Evolutionary conservation across 1,140 invertebrate genomes (phyloP).

Genomic region (Pararge aegeria): DNA sequence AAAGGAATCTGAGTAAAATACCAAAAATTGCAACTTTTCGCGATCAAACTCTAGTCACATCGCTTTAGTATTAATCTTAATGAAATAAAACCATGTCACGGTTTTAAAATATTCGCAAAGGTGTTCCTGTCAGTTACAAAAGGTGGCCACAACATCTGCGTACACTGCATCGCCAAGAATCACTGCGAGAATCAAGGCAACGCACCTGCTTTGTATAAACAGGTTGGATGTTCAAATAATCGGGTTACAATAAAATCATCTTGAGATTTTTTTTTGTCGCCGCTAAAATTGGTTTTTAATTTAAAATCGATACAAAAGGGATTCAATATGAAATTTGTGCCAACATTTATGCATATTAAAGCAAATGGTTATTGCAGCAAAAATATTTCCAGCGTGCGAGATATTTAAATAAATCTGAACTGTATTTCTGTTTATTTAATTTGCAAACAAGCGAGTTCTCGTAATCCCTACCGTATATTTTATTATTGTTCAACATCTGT

Average conservation of each 20-base stretch:
- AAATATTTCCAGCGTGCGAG: no score
- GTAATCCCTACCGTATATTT: not conserved
- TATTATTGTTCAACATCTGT: slow-evolving; percentile 1
- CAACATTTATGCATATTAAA: no score
- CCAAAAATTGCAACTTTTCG: no score
- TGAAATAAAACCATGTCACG: not conserved
- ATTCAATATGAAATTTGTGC: no score
- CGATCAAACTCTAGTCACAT: no score
- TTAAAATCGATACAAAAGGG: no score
- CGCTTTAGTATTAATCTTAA: no score
- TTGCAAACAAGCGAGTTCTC: not conserved
- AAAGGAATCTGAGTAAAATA: not conserved
- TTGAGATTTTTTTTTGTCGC: not conserved
- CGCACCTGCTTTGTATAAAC: slow-evolving; percentile 45
- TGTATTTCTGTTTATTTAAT: not conserved
- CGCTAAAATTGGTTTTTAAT: no score
- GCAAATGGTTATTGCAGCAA: no score
- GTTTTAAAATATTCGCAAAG: slow-evolving; percentile 48
- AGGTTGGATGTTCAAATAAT: slow-evolving; percentile 7
- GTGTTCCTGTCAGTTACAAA: slow-evolving; percentile 41
- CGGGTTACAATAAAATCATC: not conserved
- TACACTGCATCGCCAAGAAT: slow-evolving; percentile 38
- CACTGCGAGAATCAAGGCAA: slow-evolving; percentile 55
- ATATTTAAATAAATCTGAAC: no score
- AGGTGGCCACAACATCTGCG: slow-evolving; percentile 63